phyloP scores from a whole-genome alignment of 2,113 vertebrate species.

The Psittacula cyanocephala region DNA sequence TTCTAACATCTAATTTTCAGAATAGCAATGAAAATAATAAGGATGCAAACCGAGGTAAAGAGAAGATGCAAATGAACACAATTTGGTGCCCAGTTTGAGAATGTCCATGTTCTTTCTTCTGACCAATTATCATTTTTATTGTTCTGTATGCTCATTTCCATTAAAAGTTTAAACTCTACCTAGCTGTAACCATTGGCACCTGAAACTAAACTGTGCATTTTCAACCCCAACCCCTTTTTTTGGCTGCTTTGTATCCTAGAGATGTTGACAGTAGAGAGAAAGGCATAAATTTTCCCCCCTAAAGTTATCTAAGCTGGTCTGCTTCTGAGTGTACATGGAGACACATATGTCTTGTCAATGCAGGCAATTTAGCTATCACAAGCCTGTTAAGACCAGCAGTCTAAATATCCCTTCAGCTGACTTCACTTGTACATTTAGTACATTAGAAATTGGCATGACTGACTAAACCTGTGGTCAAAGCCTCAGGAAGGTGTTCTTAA shows the following conservation, averaged over 20 bases:
- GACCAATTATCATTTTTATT: background rate
- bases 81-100: background rate
- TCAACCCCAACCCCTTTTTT: background rate
- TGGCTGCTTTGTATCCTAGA: background rate
- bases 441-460: rapidly evolving
- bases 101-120: background rate
- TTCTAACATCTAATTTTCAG: background rate
- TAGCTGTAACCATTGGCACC: background rate
- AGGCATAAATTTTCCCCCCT: background rate
- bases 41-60: background rate
- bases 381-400: background rate
- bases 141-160: background rate
- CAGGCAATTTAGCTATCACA: background rate
- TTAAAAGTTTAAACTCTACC: background rate
- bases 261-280: background rate
- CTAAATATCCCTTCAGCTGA: background rate
- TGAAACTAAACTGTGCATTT: background rate
- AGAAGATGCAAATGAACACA: background rate
- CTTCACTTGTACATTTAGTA: rapidly evolving
- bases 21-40: background rate
- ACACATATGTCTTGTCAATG: rapidly evolving
- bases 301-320: background rate
- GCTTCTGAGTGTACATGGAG: background rate
- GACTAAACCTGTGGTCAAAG: background rate
- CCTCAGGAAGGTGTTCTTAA: rapidly evolving